Percentiles rank a stretch among this genome's conserved stretches.
Conservation (phyloP, 2,113 vertebrate genomes). For the Tragelaphus strepsiceros region DNA sequence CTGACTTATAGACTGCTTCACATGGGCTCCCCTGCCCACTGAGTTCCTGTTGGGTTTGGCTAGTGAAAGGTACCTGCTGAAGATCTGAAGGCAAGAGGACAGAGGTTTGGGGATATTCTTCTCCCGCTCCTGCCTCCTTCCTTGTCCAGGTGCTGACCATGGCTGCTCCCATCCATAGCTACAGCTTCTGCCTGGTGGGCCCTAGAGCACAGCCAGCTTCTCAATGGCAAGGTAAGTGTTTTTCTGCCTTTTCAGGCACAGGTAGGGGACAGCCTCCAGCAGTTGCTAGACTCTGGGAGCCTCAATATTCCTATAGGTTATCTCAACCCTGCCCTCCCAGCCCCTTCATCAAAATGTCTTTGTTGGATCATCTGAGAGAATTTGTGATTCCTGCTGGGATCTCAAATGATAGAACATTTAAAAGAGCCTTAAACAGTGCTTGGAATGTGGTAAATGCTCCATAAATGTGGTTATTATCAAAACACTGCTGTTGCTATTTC, state of each 20-base stretch:
- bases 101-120: background rate
- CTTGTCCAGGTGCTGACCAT: background rate
- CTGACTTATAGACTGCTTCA: background rate
- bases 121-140: background rate
- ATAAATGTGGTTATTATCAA: background rate
- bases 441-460: background rate
- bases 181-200: accelerated
- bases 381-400: background rate
- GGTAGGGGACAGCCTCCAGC: background rate
- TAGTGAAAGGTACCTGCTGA: background rate
- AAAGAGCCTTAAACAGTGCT: background rate
- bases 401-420: background rate
- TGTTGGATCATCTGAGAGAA: background rate
- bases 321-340: background rate
- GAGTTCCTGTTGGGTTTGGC: background rate
- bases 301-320: too few relatives aligned
- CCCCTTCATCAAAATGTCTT: background rate
- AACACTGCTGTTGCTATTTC: background rate
- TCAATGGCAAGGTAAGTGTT: background rate
- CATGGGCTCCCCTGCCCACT: background rate
- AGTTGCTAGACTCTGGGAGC: background rate
- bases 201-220: background rate
- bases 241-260: background rate
- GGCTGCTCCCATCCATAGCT: background rate
- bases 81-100: background rate